These are phyloP conservation scores for Microctonus hyperodae DNA, from an alignment of 2,888 invertebrate species.

Conservation along the genomic window DNA sequence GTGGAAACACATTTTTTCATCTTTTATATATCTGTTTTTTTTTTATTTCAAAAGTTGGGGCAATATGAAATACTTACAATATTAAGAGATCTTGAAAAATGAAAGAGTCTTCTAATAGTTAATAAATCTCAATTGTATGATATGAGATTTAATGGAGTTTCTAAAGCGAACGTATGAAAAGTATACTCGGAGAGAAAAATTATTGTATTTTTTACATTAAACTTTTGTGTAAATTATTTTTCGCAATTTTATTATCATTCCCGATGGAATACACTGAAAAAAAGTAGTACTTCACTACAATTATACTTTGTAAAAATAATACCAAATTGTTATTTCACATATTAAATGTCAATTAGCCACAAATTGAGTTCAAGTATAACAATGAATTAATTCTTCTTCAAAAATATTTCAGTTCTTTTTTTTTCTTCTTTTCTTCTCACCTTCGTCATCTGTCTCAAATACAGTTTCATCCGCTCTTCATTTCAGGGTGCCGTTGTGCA, in stretches of 20 bases:
- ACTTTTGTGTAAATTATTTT: too few relatives aligned
- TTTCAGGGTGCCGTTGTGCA: background rate
- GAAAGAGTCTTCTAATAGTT: background rate
- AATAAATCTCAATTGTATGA: background rate
- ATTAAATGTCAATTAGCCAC: background rate
- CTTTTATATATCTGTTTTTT: background rate
- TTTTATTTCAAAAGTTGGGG: background rate
- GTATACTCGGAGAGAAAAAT: too few relatives aligned
- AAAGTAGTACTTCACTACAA: too few relatives aligned
- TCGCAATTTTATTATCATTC: too few relatives aligned
- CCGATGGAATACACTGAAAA: too few relatives aligned
- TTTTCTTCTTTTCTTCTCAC: background rate
- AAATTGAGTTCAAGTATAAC: background rate
- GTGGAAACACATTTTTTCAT: background rate
- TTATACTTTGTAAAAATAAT: too few relatives aligned
- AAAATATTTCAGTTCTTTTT: background rate
- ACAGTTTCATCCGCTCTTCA: background rate
- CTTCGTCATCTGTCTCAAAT: conserved; percentile 6
- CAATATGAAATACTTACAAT: background rate
- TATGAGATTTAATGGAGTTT: background rate
- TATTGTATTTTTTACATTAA: too few relatives aligned
- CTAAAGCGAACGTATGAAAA: background rate
- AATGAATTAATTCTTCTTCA: background rate
- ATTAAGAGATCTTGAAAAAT: background rate
- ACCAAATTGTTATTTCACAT: too few relatives aligned